These are phyloP conservation scores for Channa maculata DNA, from an alignment of 2,113 vertebrate species.

Conservation along the genomic window DNA sequence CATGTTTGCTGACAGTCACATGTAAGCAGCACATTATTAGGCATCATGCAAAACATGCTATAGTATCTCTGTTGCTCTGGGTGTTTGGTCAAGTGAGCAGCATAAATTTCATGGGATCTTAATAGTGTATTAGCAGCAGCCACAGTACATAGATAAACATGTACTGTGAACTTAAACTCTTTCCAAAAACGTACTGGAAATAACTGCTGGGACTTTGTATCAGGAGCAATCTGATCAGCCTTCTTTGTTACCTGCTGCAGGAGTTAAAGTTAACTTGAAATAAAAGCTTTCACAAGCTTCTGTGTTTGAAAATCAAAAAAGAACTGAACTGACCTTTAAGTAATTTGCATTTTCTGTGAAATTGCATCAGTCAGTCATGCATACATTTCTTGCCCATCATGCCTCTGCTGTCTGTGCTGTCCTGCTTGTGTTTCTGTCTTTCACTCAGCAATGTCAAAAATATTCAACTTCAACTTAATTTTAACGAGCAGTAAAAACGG, in stretches of 20 bases:
- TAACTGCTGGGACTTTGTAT: background rate
- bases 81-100: no score
- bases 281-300: no score
- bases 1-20: background rate
- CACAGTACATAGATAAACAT: no score
- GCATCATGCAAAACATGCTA: no score
- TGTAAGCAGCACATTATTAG: background rate
- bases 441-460: no score
- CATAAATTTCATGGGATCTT: no score
- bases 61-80: no score
- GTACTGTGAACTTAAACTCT: background rate
- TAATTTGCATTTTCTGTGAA: conserved; percentile 1
- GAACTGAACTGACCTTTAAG: background rate
- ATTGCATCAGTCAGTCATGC: background rate
- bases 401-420: no score
- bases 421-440: no score
- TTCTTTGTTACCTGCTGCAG: conserved; percentile 20
- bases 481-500: no score
- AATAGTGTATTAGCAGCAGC: background rate
- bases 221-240: background rate
- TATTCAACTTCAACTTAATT: no score
- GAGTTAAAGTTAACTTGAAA: no score
- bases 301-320: background rate
- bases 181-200: background rate
- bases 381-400: background rate